Percentiles rank a stretch among this genome's conserved stretches.
These are phyloP conservation scores for Pionites leucogaster DNA, from an alignment of 2,113 vertebrate species.

Conservation along the genomic window DNA sequence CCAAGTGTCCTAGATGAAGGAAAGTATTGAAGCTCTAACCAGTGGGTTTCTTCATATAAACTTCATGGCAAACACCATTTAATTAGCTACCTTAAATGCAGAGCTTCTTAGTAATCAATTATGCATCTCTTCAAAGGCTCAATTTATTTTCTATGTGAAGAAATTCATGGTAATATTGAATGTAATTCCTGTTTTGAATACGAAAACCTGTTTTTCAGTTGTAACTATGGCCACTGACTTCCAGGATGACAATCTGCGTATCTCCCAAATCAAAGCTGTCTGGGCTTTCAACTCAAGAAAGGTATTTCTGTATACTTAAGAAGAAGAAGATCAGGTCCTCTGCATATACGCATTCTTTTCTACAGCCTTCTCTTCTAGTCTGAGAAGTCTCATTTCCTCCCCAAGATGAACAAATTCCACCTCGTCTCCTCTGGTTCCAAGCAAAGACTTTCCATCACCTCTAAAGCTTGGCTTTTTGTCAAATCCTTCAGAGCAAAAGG, in stretches of 20 bases:
- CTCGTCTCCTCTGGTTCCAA: background rate
- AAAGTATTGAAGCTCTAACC: background rate
- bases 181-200: background rate
- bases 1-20: background rate
- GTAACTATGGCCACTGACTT: background rate
- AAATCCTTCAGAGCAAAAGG: background rate
- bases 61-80: background rate
- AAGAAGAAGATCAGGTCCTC: background rate
- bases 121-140: background rate
- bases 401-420: background rate
- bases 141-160: background rate
- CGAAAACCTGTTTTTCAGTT: background rate
- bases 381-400: background rate
- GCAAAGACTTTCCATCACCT: background rate
- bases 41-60: background rate
- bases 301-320: fast-evolving
- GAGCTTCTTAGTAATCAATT: background rate
- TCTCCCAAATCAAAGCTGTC: background rate
- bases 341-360: background rate
- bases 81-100: background rate
- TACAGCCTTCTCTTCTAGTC: background rate
- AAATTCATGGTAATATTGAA: background rate
- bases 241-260: background rate
- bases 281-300: background rate
- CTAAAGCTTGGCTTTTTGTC: background rate